phyloP scores from a whole-genome alignment of 2,888 invertebrate genomes.

The Julus scanicus region DNA sequence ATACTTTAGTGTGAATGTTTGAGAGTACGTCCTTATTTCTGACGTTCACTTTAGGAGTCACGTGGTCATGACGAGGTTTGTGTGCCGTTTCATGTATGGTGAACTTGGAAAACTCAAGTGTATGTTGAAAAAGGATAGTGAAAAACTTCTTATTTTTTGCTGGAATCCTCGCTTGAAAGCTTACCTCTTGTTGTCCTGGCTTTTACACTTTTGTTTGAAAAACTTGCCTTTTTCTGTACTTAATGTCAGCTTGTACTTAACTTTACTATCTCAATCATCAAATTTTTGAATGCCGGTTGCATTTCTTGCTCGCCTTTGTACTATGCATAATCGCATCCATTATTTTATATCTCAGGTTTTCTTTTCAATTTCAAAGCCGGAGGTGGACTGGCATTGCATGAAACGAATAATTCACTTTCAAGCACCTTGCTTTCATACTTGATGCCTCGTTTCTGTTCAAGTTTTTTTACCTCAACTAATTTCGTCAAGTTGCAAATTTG shows the following conservation, averaged over 20 bases:
- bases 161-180: neutral
- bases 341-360: neutral
- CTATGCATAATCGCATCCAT: neutral
- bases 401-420: slow-evolving; percentile 23
- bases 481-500: slow-evolving; percentile 30
- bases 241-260: slow-evolving; percentile 35
- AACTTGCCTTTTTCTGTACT: neutral
- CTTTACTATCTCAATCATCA: slow-evolving; percentile 39
- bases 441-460: neutral
- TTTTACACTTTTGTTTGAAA: neutral
- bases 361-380: slow-evolving; percentile 3
- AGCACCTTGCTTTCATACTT: neutral
- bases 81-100: neutral
- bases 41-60: too few species aligned
- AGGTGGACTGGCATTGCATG: neutral
- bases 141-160: neutral
- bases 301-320: neutral
- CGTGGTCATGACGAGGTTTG: neutral
- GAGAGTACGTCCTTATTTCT: neutral
- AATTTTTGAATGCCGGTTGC: neutral
- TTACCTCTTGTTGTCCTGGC: neutral
- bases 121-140: neutral
- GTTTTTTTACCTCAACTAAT: slow-evolving; percentile 7
- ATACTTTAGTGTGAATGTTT: neutral
- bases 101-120: neutral